These are phyloP conservation scores for Mactra quadrangularis DNA, from an alignment of 1,140 invertebrate genomes.

Conservation along the genomic window DNA sequence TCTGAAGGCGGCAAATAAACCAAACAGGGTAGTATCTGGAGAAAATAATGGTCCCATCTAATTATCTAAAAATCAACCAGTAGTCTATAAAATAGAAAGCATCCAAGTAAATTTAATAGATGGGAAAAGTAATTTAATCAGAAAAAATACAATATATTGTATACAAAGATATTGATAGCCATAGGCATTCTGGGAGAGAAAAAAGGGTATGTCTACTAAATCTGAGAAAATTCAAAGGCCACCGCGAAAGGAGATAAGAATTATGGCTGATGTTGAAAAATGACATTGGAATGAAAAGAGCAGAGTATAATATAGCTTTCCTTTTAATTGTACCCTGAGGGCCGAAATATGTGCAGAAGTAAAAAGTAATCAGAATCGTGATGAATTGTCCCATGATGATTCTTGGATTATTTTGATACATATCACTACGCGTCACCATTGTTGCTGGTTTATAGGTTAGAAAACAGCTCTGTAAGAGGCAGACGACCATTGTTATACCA, in stretches of 20 bases:
- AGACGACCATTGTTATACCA: too few relatives aligned
- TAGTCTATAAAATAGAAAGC: conserved; percentile 45
- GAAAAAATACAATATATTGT: conserved; percentile 48
- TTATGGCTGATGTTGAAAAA: conserved; percentile 11
- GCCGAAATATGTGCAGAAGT: too few relatives aligned
- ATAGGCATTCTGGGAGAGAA: conserved; percentile 19
- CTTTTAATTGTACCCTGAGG: too few relatives aligned
- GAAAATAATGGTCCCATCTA: conserved; percentile 46
- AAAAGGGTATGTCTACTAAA: conserved; percentile 22
- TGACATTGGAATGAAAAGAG: too few relatives aligned
- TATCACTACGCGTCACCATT: too few relatives aligned
- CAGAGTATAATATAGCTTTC: too few relatives aligned
- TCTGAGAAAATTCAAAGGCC: conserved; percentile 38
- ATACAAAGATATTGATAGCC: conserved; percentile 43
- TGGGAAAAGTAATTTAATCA: conserved; percentile 40
- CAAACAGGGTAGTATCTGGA: conserved; percentile 41
- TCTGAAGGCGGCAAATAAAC: conserved; percentile 61
- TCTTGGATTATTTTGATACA: too few relatives aligned
- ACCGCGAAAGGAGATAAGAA: conserved; percentile 19
- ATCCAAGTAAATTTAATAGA: conserved; percentile 40
- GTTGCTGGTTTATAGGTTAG: too few relatives aligned
- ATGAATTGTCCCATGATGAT: too few relatives aligned
- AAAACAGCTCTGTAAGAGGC: too few relatives aligned
- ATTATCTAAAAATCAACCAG: conserved; percentile 51
- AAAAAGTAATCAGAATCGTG: too few relatives aligned